Evolutionary conservation across 1,140 invertebrate genomes (phyloP).

Genomic region (Plectus sambesii): DNA sequence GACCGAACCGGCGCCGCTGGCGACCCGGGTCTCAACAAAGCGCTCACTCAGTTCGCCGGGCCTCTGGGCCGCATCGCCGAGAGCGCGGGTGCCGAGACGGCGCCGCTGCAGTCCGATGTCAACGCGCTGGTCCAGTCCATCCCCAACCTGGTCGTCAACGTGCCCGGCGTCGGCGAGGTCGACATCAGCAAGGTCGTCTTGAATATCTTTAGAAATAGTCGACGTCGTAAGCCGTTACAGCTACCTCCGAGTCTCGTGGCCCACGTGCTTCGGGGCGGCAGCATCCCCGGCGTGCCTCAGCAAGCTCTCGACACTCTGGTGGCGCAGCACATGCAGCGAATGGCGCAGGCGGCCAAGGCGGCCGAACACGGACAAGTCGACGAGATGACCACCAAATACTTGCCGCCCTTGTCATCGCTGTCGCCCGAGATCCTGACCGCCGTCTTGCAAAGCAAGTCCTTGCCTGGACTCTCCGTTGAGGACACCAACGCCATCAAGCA

Average conservation of each 20-base stretch:
- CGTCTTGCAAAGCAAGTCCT: constrained; percentile 30
- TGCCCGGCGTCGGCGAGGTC: constrained; percentile 39
- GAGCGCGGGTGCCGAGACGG: constrained; percentile 28
- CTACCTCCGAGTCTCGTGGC: constrained; percentile 29
- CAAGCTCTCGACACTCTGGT: constrained; percentile 38
- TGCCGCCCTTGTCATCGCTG: constrained; percentile 28
- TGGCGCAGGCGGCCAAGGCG: constrained; percentile 28
- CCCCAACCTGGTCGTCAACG: constrained; percentile 39
- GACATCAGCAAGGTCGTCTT: constrained; percentile 27
- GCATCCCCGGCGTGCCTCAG: constrained; percentile 38
- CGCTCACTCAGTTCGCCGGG: constrained; percentile 30
- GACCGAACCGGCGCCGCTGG: too few relatives aligned
- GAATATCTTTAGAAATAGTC: constrained; percentile 5
- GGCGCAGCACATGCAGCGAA: constrained; percentile 34
- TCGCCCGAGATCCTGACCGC: constrained; percentile 24
- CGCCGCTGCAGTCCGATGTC: constrained; percentile 30
- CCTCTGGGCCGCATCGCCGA: constrained; percentile 34
- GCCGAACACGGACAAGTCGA: constrained; percentile 19
- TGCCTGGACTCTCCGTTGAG: constrained; percentile 22
- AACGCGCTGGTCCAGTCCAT: constrained; percentile 29
- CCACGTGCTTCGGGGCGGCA: constrained; percentile 40
- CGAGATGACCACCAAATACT: constrained; percentile 23
- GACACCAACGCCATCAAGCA: constrained; percentile 32
- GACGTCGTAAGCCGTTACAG: constrained; percentile 17
- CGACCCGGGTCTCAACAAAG: constrained; percentile 8